Evolutionary conservation across 2,797 vertebrate species (phyloP).

Genomic region (Mormyrops boulengeri): DNA sequence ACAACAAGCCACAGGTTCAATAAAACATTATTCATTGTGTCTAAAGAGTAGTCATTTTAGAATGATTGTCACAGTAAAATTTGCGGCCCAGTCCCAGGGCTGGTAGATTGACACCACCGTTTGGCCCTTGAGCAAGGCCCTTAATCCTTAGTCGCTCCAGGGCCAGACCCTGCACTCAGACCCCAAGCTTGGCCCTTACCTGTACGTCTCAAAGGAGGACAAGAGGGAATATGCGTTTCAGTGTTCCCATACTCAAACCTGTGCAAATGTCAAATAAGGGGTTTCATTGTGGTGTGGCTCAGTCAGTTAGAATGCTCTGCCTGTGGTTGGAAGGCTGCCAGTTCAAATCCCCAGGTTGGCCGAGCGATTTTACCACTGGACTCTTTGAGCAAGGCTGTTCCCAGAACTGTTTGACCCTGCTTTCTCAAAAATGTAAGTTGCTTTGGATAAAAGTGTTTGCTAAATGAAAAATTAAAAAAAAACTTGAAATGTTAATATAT

Average conservation of each 20-base stretch:
- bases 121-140: neutral
- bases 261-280: neutral
- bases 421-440: neutral
- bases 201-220: neutral
- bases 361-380: neutral
- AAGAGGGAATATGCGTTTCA: neutral
- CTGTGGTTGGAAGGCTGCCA: neutral
- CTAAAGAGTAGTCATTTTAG: neutral
- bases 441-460: neutral
- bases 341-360: neutral
- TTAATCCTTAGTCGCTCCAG: neutral
- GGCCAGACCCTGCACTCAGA: neutral
- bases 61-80: neutral
- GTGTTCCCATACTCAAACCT: neutral
- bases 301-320: neutral
- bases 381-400: neutral
- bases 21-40: neutral
- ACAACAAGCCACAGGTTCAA: neutral
- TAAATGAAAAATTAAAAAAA: neutral
- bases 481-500: neutral
- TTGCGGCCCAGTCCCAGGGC: neutral
- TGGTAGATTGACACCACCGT: neutral
- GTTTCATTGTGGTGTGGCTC: neutral
- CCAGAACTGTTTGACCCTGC: neutral
- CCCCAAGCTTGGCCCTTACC: neutral